A percentile compares a stretch with the other conserved stretches of the same genome.
These are phyloP conservation scores for Cryptocheilus praepositus DNA, from an alignment of 2,888 invertebrate genomes.

Conservation along the genomic window DNA sequence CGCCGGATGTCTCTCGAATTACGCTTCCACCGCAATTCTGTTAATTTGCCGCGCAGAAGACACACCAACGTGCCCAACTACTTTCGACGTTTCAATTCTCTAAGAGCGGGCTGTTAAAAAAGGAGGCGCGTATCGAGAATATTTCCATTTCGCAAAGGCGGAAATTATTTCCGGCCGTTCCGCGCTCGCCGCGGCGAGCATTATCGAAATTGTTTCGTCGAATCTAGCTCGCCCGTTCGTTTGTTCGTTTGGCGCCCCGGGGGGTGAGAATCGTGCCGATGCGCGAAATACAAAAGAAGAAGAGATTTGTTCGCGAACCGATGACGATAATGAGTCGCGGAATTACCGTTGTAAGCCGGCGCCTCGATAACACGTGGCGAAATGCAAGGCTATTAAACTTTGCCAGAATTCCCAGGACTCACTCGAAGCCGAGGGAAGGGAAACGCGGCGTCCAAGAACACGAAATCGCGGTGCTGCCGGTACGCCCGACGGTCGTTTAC, in stretches of 20 bases:
- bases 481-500: conserved; percentile 10
- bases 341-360: conserved; percentile 8
- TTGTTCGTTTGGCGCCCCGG: neutral
- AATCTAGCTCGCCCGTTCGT: neutral
- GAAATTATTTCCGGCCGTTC: neutral
- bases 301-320: conserved; percentile 6
- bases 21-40: no score
- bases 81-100: no score
- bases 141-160: neutral
- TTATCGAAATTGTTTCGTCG: conserved; percentile 9
- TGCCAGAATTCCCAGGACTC: conserved; percentile 25
- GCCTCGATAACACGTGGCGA: conserved; percentile 23
- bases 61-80: no score
- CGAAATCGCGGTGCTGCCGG: conserved; percentile 9
- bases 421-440: neutral
- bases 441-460: conserved; percentile 4
- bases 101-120: no score
- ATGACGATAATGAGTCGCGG: conserved; percentile 12
- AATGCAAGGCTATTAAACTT: conserved; percentile 35
- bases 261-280: no score
- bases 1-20: no score
- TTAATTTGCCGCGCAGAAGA: no score
- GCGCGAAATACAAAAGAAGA: neutral
- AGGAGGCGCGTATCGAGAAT: neutral
- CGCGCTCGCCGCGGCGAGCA: neutral